phyloP scores from a whole-genome alignment of 1,140 invertebrate species.

The Chrysomallon squamiferum region DNA sequence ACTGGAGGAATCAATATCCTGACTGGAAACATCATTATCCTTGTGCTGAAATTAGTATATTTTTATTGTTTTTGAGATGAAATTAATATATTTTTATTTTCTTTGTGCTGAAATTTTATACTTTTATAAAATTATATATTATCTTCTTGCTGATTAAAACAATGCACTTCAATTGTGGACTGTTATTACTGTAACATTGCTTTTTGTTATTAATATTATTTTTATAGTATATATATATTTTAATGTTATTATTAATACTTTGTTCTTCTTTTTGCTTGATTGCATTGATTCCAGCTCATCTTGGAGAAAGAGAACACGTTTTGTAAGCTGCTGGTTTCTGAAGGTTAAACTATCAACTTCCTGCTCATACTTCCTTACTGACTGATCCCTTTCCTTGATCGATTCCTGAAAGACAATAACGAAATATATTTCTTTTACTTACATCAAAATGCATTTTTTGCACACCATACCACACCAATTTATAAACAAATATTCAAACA shows the following conservation, averaged over 20 bases:
- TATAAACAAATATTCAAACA: background rate
- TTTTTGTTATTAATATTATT: no score
- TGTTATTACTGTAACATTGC: no score
- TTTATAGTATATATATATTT: no score
- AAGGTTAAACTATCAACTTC: slow-evolving; percentile 93
- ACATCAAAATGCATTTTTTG: background rate
- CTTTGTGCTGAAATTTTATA: no score
- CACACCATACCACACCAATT: background rate
- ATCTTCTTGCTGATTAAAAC: no score
- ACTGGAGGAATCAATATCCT: slow-evolving; percentile 34
- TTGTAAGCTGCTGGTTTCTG: slow-evolving; percentile 90
- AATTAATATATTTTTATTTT: no score
- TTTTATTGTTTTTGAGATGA: background rate
- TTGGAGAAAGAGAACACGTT: slow-evolving; percentile 86
- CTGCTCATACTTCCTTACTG: slow-evolving; percentile 83
- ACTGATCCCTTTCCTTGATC: slow-evolving; percentile 83
- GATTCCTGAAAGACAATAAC: slow-evolving; percentile 70
- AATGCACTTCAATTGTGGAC: no score
- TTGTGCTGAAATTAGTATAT: no score
- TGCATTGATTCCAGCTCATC: slow-evolving; percentile 82
- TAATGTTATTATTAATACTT: background rate
- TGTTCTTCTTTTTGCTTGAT: slow-evolving; percentile 50
- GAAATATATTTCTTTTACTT: slow-evolving; percentile 2
- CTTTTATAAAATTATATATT: no score
- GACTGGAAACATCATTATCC: slow-evolving; percentile 18